A percentile compares a stretch with the other conserved stretches of the same genome.
phyloP scores from a whole-genome alignment of 2,797 vertebrate species.

The Tragopan temminckii region DNA sequence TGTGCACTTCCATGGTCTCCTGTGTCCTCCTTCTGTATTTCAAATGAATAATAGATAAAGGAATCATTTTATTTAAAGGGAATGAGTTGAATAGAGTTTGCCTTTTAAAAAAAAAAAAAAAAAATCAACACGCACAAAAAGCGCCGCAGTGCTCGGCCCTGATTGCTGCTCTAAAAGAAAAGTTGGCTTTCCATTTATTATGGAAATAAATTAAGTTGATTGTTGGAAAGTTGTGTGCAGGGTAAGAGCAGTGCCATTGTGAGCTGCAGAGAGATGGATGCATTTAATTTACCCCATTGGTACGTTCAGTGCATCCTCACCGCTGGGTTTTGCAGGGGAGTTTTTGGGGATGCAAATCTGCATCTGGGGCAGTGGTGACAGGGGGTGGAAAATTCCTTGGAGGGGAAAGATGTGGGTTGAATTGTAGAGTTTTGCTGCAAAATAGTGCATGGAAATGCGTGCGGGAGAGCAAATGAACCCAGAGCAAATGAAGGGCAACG shows the following conservation, averaged over 20 bases:
- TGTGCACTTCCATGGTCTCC: constrained; percentile 44
- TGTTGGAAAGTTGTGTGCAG: constrained; percentile 66
- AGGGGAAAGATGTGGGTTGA: not conserved
- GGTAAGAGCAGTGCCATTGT: constrained; percentile 48
- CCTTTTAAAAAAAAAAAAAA: constrained; percentile 62
- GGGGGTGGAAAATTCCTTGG: not conserved
- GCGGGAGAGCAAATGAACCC: not conserved
- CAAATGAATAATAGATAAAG: constrained; percentile 77
- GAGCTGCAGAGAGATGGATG: constrained; percentile 74
- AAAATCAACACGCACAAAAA: not conserved
- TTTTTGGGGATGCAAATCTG: not conserved
- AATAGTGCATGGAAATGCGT: not conserved
- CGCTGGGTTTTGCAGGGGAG: not conserved
- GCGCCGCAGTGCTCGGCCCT: not conserved
- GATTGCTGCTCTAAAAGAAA: constrained; percentile 56
- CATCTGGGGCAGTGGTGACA: accelerated
- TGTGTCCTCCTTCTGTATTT: constrained; percentile 71
- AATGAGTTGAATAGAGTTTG: constrained; percentile 72
- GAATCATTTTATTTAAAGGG: constrained; percentile 75
- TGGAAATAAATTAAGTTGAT: constrained; percentile 80
- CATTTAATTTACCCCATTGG: constrained; percentile 77
- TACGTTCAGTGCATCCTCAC: not conserved
- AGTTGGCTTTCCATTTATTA: constrained; percentile 74
- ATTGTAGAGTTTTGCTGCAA: accelerated
- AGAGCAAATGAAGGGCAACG: not conserved